phyloP scores from a whole-genome alignment of 2,113 vertebrate species.

The Aptenodytes forsteri region DNA sequence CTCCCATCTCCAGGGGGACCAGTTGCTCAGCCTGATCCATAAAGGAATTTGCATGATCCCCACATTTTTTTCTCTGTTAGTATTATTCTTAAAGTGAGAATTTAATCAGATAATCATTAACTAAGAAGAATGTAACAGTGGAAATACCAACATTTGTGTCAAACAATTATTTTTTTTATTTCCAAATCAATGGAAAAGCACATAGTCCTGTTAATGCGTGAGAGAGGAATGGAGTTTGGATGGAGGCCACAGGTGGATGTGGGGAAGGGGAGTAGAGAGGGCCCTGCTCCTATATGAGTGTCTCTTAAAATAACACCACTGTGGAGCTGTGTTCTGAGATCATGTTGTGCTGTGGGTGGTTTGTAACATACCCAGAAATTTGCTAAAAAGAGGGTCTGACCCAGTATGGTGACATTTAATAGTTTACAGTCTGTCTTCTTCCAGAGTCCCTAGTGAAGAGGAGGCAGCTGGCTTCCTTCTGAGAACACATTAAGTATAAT shows the following conservation, averaged over 20 bases:
- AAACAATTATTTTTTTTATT: background rate
- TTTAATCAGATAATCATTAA: background rate
- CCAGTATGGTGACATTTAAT: conserved; percentile 1
- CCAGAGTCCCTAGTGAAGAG: background rate
- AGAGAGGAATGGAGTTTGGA: background rate
- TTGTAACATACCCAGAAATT: background rate
- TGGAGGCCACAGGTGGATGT: background rate
- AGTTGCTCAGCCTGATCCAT: background rate
- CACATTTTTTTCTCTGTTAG: background rate
- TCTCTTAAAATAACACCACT: background rate
- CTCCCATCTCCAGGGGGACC: background rate
- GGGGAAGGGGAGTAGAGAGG: background rate
- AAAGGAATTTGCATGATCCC: background rate
- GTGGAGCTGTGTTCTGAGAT: background rate
- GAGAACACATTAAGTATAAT: background rate
- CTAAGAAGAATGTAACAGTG: background rate
- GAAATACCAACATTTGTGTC: background rate
- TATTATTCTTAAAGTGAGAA: background rate
- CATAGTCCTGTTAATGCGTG: background rate
- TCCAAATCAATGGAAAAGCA: background rate
- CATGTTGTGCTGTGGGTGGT: background rate
- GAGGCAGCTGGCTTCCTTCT: conserved; percentile 29
- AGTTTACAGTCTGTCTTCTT: background rate
- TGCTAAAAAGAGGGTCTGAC: background rate
- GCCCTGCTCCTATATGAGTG: background rate